phyloP scores from a whole-genome alignment of 2,797 vertebrate genomes.

The Melanotaenia boesemani region DNA sequence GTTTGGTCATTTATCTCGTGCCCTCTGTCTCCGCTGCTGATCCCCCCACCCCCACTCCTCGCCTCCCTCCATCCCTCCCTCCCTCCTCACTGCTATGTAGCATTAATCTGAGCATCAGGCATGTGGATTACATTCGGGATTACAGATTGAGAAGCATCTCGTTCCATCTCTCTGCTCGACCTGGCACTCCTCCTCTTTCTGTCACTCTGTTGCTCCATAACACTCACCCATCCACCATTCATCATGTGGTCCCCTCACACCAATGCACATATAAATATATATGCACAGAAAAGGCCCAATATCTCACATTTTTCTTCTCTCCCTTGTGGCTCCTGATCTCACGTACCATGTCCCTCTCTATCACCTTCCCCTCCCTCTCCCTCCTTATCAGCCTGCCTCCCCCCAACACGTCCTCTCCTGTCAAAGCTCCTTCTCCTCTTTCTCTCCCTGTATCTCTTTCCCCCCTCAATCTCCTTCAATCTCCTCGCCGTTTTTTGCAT shows the following conservation, averaged over 20 bases:
- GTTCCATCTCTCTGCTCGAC: constrained; percentile 66
- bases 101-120: constrained; percentile 86
- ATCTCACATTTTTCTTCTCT: constrained; percentile 46
- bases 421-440: constrained; percentile 55
- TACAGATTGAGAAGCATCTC: constrained; percentile 81
- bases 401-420: constrained; percentile 46
- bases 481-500: constrained; percentile 40
- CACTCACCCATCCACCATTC: constrained; percentile 23
- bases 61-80: constrained; percentile 25
- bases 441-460: constrained; percentile 16
- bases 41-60: constrained; percentile 30
- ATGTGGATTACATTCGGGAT: constrained; percentile 85
- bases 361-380: constrained; percentile 34
- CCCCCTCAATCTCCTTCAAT: constrained; percentile 50
- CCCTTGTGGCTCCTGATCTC: constrained; percentile 68
- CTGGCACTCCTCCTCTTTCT: constrained; percentile 58
- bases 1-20: constrained; percentile 65
- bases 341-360: constrained; percentile 29
- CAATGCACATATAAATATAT: constrained; percentile 8
- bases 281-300: constrained; percentile 16
- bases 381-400: constrained; percentile 54
- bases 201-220: constrained; percentile 60
- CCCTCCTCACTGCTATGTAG: constrained; percentile 63
- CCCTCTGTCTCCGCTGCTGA: constrained; percentile 53
- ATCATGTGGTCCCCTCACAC: constrained; percentile 16